These are phyloP conservation scores for Vireo griseus DNA, from an alignment of 2,797 vertebrate genomes.

Conservation along the genomic window DNA sequence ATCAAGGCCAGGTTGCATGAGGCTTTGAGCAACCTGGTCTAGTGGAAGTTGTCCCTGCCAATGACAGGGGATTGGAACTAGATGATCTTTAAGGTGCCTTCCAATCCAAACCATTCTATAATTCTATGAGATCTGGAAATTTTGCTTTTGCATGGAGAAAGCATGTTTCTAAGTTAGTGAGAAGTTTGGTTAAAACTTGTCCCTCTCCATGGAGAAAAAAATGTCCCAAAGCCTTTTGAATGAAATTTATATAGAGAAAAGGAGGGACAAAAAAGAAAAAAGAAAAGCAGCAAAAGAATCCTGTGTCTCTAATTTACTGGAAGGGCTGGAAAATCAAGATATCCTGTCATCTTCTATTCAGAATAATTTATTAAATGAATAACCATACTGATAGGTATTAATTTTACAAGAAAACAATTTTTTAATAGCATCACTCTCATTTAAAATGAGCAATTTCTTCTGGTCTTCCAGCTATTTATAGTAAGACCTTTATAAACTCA, in stretches of 20 bases:
- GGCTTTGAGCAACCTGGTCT: background rate
- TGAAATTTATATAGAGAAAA: background rate
- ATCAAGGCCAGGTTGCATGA: background rate
- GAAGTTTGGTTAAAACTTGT: background rate
- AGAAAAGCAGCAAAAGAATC: background rate
- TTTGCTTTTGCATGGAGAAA: background rate
- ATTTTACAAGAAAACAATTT: constrained; percentile 59
- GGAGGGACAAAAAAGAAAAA: accelerated
- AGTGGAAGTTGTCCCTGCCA: background rate
- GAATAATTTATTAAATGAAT: background rate
- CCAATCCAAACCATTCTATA: background rate
- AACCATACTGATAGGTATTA: constrained; percentile 42
- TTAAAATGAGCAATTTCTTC: constrained; percentile 70
- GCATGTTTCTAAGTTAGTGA: background rate
- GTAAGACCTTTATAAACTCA: constrained; percentile 78
- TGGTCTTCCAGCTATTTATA: constrained; percentile 73
- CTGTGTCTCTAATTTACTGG: background rate
- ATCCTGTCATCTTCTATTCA: background rate
- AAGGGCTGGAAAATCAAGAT: background rate
- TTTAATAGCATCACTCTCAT: constrained; percentile 50
- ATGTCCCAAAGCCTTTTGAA: background rate
- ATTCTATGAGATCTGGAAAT: background rate
- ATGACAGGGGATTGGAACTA: background rate
- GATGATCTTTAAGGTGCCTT: background rate
- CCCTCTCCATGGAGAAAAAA: background rate